phyloP scores from a whole-genome alignment of 2,797 vertebrate genomes.

The Lithobates pipiens region DNA sequence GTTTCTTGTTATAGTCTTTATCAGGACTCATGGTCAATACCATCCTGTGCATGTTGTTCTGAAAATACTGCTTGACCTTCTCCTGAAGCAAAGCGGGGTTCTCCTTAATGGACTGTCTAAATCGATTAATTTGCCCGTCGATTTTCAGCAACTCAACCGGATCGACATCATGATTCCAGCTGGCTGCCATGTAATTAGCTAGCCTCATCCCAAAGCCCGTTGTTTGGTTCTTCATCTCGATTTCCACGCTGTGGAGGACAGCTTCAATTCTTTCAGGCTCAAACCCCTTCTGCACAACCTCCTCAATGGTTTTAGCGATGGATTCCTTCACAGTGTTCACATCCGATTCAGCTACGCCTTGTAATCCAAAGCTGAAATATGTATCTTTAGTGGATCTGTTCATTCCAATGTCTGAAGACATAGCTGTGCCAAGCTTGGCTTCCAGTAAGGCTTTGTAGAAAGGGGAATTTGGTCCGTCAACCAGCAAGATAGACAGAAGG shows the following conservation, averaged over 20 bases:
- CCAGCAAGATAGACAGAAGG: slow-evolving; percentile 89
- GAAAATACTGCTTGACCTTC: slow-evolving; percentile 88
- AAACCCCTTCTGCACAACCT: slow-evolving; percentile 85
- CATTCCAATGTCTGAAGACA: slow-evolving; percentile 90
- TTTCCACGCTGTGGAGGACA: slow-evolving; percentile 91
- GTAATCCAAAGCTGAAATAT: slow-evolving; percentile 93
- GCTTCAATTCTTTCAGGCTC: slow-evolving; percentile 89
- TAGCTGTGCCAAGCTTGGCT: slow-evolving; percentile 90
- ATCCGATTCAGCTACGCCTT: slow-evolving; percentile 86
- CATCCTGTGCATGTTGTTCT: slow-evolving; percentile 90
- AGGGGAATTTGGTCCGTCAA: slow-evolving; percentile 91
- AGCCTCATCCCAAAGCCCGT: slow-evolving; percentile 89
- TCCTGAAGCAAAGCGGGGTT: slow-evolving; percentile 90
- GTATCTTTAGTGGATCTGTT: slow-evolving; percentile 89
- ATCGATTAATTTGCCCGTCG: slow-evolving; percentile 78
- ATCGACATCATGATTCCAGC: slow-evolving; percentile 95
- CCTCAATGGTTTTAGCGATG: slow-evolving; percentile 82
- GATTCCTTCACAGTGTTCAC: slow-evolving; percentile 80
- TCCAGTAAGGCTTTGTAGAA: slow-evolving; percentile 96
- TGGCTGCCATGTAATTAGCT: slow-evolving; percentile 86
- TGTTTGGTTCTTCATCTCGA: slow-evolving; percentile 94
- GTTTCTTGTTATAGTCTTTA: slow-evolving; percentile 82
- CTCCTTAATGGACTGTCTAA: slow-evolving; percentile 83
- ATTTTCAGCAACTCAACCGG: slow-evolving; percentile 88
- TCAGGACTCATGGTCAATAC: slow-evolving; percentile 93